Evolutionary conservation across 2,888 invertebrate species (phyloP), one percentile per base, ranked within the genome.

Genomic region (Gryllus longicercus): DNA sequence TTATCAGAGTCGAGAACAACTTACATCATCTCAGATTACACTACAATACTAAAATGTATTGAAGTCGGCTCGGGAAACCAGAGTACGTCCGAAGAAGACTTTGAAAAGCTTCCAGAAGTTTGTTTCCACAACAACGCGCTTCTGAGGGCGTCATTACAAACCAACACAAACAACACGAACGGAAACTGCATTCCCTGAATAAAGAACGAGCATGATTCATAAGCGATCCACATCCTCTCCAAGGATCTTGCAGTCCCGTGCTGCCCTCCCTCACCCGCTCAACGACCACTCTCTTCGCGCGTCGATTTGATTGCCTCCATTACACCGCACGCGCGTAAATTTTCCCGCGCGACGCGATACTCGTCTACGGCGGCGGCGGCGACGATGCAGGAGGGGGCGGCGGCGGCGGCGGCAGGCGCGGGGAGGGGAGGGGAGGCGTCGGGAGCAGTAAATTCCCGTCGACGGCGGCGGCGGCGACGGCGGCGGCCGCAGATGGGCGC

Each of bases 281-380:
- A 63, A 38, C 38, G 38, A 38, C 38, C 38, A 38, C 38, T 38
- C 38, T 8, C 38, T 38, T 38, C 38, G 38, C 38, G 38, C 38
- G 63, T 18, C 63, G 63, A 63, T 63, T 63, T 63, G 63, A 63
- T 63, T 63, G 63, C 63, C 63, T 63, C 63, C 63, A 63, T 63
- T 63, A 63, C 63, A 63, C 14, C n/a, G 14, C n/a, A 63, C 63
- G 63, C 16, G 63, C n/a, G 63, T 63, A 63, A 63, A 63, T 63
- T 51, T 21, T 50, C 21, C 78, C 23, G 63, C 63, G 63, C 63
- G 63, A n/a, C 63, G 63, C 63, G 63, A n/a, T 14, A 63, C 14
- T 18, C 63, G n/a, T 18, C 63, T 14, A n/a, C 63, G 63, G 63
- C 63, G 63, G 8, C 10, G 63, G 63, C 63, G 63, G 63, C 63